These are phyloP conservation scores for Trochalopteron elliotii DNA, from an alignment of 2,113 vertebrate species.

Conservation along the genomic window DNA sequence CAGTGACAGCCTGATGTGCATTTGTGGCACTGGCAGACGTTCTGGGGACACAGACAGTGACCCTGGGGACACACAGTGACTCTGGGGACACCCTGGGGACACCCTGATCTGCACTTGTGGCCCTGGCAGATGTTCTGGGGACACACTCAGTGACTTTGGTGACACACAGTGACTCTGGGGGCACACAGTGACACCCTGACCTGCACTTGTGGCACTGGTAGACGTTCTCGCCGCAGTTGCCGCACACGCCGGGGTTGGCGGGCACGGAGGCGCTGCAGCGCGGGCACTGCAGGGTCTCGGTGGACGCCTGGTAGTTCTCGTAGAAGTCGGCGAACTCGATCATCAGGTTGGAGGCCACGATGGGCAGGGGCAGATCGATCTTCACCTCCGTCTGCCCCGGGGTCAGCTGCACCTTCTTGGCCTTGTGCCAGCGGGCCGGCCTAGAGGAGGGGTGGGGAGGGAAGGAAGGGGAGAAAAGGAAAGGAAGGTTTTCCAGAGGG, in stretches of 20 bases:
- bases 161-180: background rate
- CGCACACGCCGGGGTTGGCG: slow-evolving; percentile 95
- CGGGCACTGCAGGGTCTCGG: slow-evolving; percentile 95
- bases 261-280: slow-evolving; percentile 97
- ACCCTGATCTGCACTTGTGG: background rate
- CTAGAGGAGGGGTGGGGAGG: slow-evolving; percentile 46
- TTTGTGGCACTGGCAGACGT: too few relatives aligned
- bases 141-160: too few relatives aligned
- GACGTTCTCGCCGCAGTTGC: slow-evolving; percentile 97
- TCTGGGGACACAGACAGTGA: background rate
- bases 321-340: slow-evolving; percentile 98
- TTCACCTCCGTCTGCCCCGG: slow-evolving; percentile 97
- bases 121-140: background rate
- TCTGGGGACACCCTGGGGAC: background rate
- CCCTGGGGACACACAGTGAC: background rate
- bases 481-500: background rate
- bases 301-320: slow-evolving; percentile 98
- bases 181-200: background rate
- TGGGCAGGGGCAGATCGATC: slow-evolving; percentile 94
- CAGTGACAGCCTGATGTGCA: too few relatives aligned
- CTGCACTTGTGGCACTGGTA: slow-evolving; percentile 97
- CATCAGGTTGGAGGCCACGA: slow-evolving; percentile 98
- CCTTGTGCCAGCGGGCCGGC: slow-evolving; percentile 98
- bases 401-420: slow-evolving; percentile 95
- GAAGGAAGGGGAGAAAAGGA: background rate